Evolutionary conservation across 2,888 invertebrate species (phyloP).

Genomic region (Phengaris alcon): DNA sequence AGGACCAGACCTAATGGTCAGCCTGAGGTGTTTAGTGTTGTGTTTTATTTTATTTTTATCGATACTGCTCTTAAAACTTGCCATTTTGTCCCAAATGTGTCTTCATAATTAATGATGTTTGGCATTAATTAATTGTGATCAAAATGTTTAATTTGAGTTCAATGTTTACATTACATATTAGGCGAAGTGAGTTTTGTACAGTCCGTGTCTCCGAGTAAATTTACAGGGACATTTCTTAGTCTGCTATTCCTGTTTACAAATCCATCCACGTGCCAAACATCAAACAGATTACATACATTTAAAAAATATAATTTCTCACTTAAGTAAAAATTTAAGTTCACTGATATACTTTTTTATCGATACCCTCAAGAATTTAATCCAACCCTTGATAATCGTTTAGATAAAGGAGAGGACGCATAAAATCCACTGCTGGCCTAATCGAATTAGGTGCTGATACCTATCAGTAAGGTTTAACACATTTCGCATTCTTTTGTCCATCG

Average conservation of each 20-base stretch:
- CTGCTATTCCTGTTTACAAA: too few species aligned
- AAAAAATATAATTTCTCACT: background rate
- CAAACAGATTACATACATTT: background rate
- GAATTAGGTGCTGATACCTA: slow-evolving; percentile 74
- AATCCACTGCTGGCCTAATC: slow-evolving; percentile 76
- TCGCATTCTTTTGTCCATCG: slow-evolving; percentile 71
- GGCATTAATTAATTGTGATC: slow-evolving; percentile 11
- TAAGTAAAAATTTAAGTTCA: background rate
- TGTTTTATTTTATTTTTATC: slow-evolving; percentile 26
- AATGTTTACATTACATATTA: slow-evolving; percentile 29
- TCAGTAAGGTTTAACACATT: slow-evolving; percentile 76
- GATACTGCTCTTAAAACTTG: slow-evolving; percentile 13
- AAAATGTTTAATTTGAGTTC: slow-evolving; percentile 24
- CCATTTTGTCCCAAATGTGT: slow-evolving; percentile 16
- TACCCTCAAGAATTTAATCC: slow-evolving; percentile 36
- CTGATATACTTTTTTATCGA: slow-evolving; percentile 37
- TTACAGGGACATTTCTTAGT: too few species aligned
- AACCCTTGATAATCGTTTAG: slow-evolving; percentile 60
- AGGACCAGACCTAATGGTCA: slow-evolving; percentile 34
- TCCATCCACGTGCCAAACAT: background rate
- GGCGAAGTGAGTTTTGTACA: background rate
- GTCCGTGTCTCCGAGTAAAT: too few species aligned
- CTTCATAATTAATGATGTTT: slow-evolving; percentile 13
- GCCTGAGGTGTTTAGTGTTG: slow-evolving; percentile 5
- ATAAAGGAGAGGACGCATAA: slow-evolving; percentile 73